Evolutionary conservation across 1,140 invertebrate species (phyloP), one percentile per base, ranked within the genome.

Genomic region (Galendromus occidentalis): DNA sequence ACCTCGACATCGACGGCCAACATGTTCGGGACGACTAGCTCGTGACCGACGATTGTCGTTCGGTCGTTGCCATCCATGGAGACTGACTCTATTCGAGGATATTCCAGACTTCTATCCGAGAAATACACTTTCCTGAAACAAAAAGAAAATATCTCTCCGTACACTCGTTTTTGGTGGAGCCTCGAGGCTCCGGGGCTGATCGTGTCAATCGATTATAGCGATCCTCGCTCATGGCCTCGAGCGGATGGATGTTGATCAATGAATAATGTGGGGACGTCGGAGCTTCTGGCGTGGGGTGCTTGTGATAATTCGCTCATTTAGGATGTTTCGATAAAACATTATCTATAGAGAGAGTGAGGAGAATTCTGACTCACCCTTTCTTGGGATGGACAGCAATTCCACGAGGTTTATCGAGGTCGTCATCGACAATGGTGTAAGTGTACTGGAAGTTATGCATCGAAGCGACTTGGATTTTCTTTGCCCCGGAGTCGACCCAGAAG

Each of bases 401-500:
- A 74, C 95, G 80, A 0, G 94, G 92, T 80, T 98, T 93, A 1
- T 83, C 81, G 33, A 98, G 79, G 67, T 82, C 84, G 45, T 83
- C 82, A 28, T 82, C 81, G 44, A 94, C 79, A 4, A 98, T 78
- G 7, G 87, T 80, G 65, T 75, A 59, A 17, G 51, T 74, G 69
- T 85, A 77, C 65, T 82, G 80, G 66, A 84, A 84, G 42, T 82
- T 83, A 68, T 95, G 85, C 20, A 97, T 75, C 74, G 84, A 87
- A 1, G 88, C 86, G 12, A 95, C 91, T 77, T 91, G 89, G 67
- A 98, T 86, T 0, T 85, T 87, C 66, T 87, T 83, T 71, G 86
- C 86, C 7, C 80, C 82, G 0, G 92, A 93, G 77, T 98, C 95
- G 0, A 92, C 92, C 88, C 92, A 98, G 75, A 91, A 98, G 64